Evolutionary conservation across 2,888 invertebrate genomes (phyloP).

Genomic region (Serrognathus titanus): DNA sequence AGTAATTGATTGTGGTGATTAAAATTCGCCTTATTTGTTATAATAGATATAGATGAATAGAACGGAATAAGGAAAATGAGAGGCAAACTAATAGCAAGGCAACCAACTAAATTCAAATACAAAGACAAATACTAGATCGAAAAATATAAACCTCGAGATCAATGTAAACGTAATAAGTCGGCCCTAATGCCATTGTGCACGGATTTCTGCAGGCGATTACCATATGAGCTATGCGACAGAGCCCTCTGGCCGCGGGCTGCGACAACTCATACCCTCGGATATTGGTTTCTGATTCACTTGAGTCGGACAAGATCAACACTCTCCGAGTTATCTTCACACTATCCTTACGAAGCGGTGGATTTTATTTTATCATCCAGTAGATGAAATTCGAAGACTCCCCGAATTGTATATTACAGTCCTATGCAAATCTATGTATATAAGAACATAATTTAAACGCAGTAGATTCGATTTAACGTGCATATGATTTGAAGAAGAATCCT

Average conservation of each 20-base stretch:
- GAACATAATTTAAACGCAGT: too few relatives aligned
- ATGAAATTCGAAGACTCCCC: too few relatives aligned
- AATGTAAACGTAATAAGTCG: slow-evolving; percentile 52
- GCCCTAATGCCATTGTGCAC: slow-evolving; percentile 50
- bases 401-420: too few relatives aligned
- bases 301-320: slow-evolving; percentile 49
- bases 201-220: slow-evolving; percentile 51
- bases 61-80: neutral
- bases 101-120: slow-evolving; percentile 50
- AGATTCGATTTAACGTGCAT: too few relatives aligned
- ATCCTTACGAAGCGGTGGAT: slow-evolving; percentile 16
- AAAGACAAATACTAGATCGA: slow-evolving; percentile 49
- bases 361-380: neutral
- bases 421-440: too few relatives aligned
- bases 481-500: too few relatives aligned
- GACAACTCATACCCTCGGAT: slow-evolving; percentile 43
- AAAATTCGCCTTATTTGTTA: too few relatives aligned
- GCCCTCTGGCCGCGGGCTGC: slow-evolving; percentile 38
- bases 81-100: slow-evolving; percentile 26
- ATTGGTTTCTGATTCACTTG: slow-evolving; percentile 50
- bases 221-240: slow-evolving; percentile 44
- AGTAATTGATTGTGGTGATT: too few relatives aligned
- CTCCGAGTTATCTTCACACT: slow-evolving; percentile 23
- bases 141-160: slow-evolving; percentile 52
- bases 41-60: neutral